Base-by-base conservation (phyloP, 2,888 invertebrate genomes). In the Chalcosyrphus nemorum region DNA sequence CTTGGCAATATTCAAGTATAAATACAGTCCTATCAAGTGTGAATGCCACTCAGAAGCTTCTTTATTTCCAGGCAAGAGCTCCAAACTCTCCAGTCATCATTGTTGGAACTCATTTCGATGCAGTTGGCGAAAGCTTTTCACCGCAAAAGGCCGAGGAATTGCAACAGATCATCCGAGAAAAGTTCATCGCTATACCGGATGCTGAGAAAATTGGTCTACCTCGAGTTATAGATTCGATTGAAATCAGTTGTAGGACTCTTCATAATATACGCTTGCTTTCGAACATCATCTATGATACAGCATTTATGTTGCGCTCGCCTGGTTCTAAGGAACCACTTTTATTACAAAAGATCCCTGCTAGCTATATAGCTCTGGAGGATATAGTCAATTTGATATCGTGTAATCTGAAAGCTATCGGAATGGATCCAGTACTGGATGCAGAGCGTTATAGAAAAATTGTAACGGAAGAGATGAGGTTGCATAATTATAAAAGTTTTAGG, bases 1-100 rank as follows among this genome's bases (percentile, higher is more conserved):
- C 93, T 99, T 43, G 96, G 97, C n/a, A 97, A 97, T 88, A 97
- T 98, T 87, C 96, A 96, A 75, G 88, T 88, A 84, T 74, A 41
- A 4, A n/a, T 0, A n/a, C 7, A 11, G 21, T n/a, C 1, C 2
- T 1, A 19, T 45, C 24, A 17, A 7, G 0, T 38, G 1, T 4
- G 2, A 3, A 9, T 4, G 4, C 27, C 11, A 19, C 4, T 21
- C 4, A 4, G 4, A 1, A 17, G 9, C 2, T 38, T 2, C 2
- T 38, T 2, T 35, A 50, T 17, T 59, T 81, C 3, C 13, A 89
- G 93, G 97, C 97, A 0, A 94, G 99, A 87, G 99, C 99, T 0
- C 99, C 99, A 0, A 98, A 98, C 89, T 97, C 99, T 0, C 98
- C 98, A 0, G 98, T 98, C 2, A 95, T 99, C 54, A 97, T 99